Base-by-base conservation (phyloP, 2,888 invertebrate genomes). In the Galerucella calmariensis region DNA sequence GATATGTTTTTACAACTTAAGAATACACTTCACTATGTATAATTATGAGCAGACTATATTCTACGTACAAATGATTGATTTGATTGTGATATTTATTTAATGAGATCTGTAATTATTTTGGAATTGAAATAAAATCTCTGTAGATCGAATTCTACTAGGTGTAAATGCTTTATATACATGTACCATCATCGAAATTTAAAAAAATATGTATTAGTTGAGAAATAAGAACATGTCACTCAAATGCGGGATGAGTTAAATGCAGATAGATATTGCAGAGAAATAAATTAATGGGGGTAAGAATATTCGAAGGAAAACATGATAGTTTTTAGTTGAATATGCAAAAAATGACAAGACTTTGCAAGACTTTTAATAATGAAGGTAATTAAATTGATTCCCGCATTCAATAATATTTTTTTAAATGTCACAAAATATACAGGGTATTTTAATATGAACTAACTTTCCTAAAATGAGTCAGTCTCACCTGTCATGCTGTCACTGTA, bases 311-410 rank as follows among this genome's bases (percentile, higher is more conserved):
- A 53, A 27, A 20, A 51, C 11, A 53, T 67, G 46, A 48, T 53
- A 16, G 24, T 27, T 6, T 20, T 51, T 51, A 10, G 12, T 14
- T 67, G 24, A 27, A 20, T 67, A 24, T 11, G n/a, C 20, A 27
- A 20, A 27, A 48, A 67, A 41, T 48, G 8, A 48, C 9, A 16
- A 11, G 6, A 48, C 11, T 27, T 24, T 27, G 24, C 10, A 53
- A 6, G 16, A 44, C 14, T 48, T 51, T 44, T 67, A 51, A 51
- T 61, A 41, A 75, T 75, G 75, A 75, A 65, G 75, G 75, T 75
- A 75, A 75, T 75, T 75, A 72, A 69, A 65, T 35, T 67, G 67
- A 63, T 44, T 69, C 75, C 72, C 75, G 72, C 72, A 75, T 75
- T 66, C n/a, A 16, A n/a, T 27, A n/a, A 35, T 5, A 2, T 14